Evolutionary conservation across 2,797 vertebrate genomes (phyloP).

Genomic region (Sparus aurata): DNA sequence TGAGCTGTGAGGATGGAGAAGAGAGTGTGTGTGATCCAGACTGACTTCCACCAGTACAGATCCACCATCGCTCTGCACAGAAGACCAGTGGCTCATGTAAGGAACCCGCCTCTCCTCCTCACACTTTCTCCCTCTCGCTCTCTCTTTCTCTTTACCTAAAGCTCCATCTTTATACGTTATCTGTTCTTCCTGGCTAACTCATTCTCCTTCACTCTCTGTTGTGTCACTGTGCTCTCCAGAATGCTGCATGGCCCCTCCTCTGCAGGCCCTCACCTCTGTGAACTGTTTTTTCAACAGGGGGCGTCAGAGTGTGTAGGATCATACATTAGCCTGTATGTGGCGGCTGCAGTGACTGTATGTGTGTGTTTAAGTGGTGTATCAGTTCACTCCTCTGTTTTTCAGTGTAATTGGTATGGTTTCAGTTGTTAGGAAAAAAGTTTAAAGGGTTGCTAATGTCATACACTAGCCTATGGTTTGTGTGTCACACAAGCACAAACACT

Average conservation of each 20-base stretch:
- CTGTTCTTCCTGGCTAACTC: not conserved
- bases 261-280: constrained; percentile 37
- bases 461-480: not conserved
- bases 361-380: not conserved
- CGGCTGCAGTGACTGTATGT: not conserved
- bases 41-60: constrained; percentile 89
- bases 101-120: constrained; percentile 51
- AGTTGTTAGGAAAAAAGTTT: not conserved
- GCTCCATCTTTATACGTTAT: not conserved
- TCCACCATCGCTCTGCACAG: constrained; percentile 75
- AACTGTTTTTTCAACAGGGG: constrained; percentile 51
- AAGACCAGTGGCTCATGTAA: constrained; percentile 82
- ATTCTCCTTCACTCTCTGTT: not conserved
- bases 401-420: not conserved
- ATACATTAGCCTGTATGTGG: not conserved
- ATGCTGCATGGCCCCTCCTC: constrained; percentile 42
- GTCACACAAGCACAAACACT: constrained; percentile 6
- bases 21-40: constrained; percentile 90
- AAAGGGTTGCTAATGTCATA: not conserved
- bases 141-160: not conserved
- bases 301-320: constrained; percentile 36
- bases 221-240: constrained; percentile 8
- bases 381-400: not conserved
- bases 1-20: constrained; percentile 87
- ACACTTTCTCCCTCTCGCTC: constrained; percentile 2